phyloP scores from a whole-genome alignment of 2,797 vertebrate genomes.

The Enteromius treurensis region DNA sequence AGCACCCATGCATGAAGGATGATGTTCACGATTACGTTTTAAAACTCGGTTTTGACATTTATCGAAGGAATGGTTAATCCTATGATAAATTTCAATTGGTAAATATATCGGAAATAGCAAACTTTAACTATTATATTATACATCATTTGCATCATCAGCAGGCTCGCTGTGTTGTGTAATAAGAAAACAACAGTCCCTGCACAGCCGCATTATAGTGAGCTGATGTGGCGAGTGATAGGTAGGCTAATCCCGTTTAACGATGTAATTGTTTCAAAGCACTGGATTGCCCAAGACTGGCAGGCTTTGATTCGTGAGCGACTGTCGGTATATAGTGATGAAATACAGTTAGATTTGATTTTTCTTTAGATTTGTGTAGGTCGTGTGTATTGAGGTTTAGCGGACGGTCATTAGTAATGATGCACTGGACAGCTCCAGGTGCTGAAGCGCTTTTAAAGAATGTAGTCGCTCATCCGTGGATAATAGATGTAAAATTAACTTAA shows the following conservation, averaged over 20 bases:
- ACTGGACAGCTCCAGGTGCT: slow-evolving; percentile 54
- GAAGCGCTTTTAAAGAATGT: slow-evolving; percentile 4
- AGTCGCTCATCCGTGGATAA: neutral
- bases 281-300: neutral
- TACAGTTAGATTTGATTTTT: neutral
- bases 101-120: neutral
- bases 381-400: neutral
- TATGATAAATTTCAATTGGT: neutral
- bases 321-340: neutral
- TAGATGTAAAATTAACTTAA: neutral
- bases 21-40: neutral
- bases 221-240: slow-evolving; percentile 8
- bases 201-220: neutral
- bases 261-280: slow-evolving; percentile 12
- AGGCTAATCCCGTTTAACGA: slow-evolving; percentile 1
- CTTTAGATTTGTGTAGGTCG: neutral
- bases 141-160: neutral
- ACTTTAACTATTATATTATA: neutral
- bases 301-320: neutral
- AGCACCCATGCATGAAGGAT: slow-evolving; percentile 11
- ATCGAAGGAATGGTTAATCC: neutral
- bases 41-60: slow-evolving; percentile 3
- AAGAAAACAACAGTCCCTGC: slow-evolving; percentile 10
- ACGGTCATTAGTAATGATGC: neutral
- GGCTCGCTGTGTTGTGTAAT: slow-evolving; percentile 28